A percentile compares a stretch with the other conserved stretches of the same genome.
These are phyloP conservation scores for Macrotis lagotis DNA, from an alignment of 2,113 vertebrate species.

Conservation along the genomic window DNA sequence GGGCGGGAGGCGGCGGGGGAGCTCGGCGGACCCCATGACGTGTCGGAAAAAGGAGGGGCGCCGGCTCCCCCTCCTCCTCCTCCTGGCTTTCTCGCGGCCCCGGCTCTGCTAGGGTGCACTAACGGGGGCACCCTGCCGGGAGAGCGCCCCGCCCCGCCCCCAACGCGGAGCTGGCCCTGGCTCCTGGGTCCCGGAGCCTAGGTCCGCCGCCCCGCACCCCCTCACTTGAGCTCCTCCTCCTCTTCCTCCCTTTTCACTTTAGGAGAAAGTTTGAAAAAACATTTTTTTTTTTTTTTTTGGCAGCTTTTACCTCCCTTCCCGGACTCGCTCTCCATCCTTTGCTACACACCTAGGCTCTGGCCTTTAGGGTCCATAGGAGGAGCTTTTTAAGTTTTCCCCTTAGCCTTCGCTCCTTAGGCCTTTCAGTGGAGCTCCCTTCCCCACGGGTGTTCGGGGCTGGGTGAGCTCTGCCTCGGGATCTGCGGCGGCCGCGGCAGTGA, in stretches of 20 bases:
- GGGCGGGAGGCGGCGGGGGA: conserved; percentile 14
- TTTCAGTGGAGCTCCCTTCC: no score
- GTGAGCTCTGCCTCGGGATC: no score
- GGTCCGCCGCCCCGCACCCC: not conserved
- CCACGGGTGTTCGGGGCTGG: no score
- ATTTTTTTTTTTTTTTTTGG: no score
- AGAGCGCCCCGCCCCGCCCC: not conserved
- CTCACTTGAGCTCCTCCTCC: not conserved
- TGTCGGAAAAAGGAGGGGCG: conserved; percentile 44
- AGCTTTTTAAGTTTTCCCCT: not conserved
- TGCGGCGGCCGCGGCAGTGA: not conserved
- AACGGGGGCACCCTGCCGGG: not conserved
- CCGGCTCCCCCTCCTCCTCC: not conserved
- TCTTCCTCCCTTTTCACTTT: not conserved
- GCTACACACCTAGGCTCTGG: not conserved
- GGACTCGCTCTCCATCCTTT: not conserved
- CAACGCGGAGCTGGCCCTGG: not conserved
- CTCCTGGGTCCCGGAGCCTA: not conserved
- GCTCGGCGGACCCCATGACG: conserved; percentile 44
- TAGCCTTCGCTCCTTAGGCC: no score
- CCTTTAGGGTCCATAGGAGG: not conserved
- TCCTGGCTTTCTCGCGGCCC: not conserved
- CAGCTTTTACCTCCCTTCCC: not conserved
- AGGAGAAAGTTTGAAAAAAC: not conserved
- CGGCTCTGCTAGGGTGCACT: not conserved